A percentile compares a stretch with the other conserved stretches of the same genome.
Conservation (phyloP, 2,797 vertebrate genomes). For the Telmatherina bonti region DNA sequence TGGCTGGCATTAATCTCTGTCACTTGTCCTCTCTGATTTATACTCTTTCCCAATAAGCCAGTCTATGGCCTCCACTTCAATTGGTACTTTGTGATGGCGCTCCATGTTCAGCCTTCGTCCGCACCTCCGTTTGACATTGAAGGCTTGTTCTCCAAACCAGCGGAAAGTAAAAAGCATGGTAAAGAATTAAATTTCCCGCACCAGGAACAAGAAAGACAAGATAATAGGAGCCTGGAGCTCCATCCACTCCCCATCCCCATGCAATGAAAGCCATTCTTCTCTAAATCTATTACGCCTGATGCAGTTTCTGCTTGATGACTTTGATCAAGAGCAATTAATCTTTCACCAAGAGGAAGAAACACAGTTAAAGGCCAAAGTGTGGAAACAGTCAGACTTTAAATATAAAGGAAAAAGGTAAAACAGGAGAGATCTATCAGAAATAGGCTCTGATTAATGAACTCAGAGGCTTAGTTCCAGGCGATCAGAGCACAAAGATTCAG, state of each 20-base stretch:
- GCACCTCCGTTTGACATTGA: constrained; percentile 86
- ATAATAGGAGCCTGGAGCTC: constrained; percentile 72
- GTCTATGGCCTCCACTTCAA: constrained; percentile 74
- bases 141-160: constrained; percentile 85
- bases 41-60: constrained; percentile 81
- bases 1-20: constrained; percentile 82
- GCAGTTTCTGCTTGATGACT: constrained; percentile 64
- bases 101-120: constrained; percentile 78
- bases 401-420: constrained; percentile 60
- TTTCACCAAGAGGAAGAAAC: constrained; percentile 64
- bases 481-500: constrained; percentile 58
- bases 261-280: constrained; percentile 60
- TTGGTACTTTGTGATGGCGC: constrained; percentile 80
- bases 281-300: constrained; percentile 61
- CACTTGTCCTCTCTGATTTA: constrained; percentile 89
- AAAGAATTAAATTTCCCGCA: constrained; percentile 79
- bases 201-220: constrained; percentile 80
- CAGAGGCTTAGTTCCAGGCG: constrained; percentile 53
- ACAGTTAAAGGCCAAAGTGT: constrained; percentile 34
- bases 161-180: constrained; percentile 73
- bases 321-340: constrained; percentile 81
- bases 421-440: constrained; percentile 51
- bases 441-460: constrained; percentile 71
- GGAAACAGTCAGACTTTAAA: constrained; percentile 55
- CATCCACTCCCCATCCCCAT: constrained; percentile 17